These are phyloP conservation scores for Cichlasoma orientale DNA, from an alignment of 2,797 vertebrate genomes.

Conservation along the genomic window DNA sequence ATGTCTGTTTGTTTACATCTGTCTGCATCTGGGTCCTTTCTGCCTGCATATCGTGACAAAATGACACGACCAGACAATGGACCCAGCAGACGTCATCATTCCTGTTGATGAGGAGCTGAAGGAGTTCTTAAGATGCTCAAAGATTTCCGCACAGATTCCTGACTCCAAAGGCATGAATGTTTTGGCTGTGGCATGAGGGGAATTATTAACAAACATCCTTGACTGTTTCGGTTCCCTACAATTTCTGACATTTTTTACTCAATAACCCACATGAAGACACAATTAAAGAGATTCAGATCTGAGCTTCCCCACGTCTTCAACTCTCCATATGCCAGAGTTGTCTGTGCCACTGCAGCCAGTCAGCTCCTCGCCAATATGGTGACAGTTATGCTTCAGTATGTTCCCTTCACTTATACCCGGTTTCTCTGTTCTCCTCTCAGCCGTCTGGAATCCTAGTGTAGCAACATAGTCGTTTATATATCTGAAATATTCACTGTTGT, in stretches of 20 bases:
- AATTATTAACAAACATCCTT: neutral
- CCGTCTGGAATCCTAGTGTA: no score
- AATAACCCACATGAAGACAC: neutral
- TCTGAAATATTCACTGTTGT: neutral
- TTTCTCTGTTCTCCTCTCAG: no score
- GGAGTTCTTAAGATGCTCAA: neutral
- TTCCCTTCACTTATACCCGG: no score
- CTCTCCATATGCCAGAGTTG: neutral
- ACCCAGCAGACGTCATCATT: neutral
- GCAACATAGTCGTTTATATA: no score
- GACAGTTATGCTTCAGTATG: neutral
- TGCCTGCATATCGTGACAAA: neutral
- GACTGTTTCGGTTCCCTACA: neutral
- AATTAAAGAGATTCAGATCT: neutral
- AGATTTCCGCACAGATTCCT: rapidly evolving
- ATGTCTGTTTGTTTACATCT: neutral
- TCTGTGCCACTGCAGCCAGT: neutral
- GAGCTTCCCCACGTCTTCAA: neutral
- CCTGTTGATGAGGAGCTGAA: neutral
- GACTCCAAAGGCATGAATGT: neutral
- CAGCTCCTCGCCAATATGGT: neutral
- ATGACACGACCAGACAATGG: neutral
- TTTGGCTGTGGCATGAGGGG: neutral
- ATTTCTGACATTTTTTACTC: neutral
- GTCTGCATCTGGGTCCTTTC: neutral